Conservation (phyloP, 2,113 vertebrate species). For the Aplodontia rufa region DNA sequence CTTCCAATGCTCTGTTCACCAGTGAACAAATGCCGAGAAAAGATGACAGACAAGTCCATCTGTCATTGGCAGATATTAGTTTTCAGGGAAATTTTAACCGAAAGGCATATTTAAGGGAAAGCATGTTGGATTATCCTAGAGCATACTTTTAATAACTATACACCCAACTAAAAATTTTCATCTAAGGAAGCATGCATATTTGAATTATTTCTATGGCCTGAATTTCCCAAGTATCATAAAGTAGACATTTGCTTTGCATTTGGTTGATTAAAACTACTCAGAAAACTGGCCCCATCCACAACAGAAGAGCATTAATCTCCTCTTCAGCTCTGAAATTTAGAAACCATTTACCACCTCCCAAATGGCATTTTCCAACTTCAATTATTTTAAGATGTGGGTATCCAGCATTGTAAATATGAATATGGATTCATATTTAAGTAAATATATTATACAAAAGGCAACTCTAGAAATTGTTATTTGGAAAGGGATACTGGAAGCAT, state of each 20-base stretch:
- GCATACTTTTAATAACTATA: not conserved
- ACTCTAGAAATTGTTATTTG: conserved; percentile 45
- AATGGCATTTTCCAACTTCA: not conserved
- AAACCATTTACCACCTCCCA: conserved; percentile 38
- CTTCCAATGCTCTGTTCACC: not conserved
- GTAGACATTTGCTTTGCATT: not conserved
- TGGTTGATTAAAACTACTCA: not conserved
- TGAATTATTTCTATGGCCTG: not conserved
- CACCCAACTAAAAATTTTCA: not conserved
- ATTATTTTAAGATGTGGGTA: conserved; percentile 41
- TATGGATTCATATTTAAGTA: conserved; percentile 50
- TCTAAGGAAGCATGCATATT: not conserved
- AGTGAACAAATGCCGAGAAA: not conserved
- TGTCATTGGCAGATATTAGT: not conserved
- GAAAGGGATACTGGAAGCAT: conserved; percentile 27
- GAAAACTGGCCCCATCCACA: not conserved
- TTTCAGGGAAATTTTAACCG: not conserved
- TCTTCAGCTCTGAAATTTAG: conserved; percentile 47
- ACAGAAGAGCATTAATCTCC: not conserved
- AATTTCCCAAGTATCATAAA: not conserved
- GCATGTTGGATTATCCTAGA: not conserved
- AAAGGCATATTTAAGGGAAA: not conserved
- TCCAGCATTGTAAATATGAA: conserved; percentile 52
- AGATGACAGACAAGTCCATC: not conserved
- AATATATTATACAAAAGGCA: conserved; percentile 29